A percentile compares a stretch with the other conserved stretches of the same genome.
phyloP scores from a whole-genome alignment of 2,113 vertebrate genomes.

The Sceloporus tristichus region DNA sequence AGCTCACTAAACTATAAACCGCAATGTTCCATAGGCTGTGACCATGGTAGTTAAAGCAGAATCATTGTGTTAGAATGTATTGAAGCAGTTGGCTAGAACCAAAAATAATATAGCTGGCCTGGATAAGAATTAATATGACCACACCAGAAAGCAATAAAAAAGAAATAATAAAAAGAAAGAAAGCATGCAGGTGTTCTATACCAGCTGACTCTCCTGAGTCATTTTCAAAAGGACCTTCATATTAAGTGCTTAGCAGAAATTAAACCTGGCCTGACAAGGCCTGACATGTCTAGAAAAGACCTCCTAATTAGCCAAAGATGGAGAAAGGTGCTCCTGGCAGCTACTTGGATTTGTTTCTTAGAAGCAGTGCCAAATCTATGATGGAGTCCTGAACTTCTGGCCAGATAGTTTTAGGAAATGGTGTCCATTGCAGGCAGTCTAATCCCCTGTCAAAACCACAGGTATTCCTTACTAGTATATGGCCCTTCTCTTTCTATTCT shows the following conservation, averaged over 20 bases:
- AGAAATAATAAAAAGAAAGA: too few relatives aligned
- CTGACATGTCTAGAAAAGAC: background rate
- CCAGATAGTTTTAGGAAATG: background rate
- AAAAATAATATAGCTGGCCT: too few relatives aligned
- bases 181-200: background rate
- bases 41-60: too few relatives aligned
- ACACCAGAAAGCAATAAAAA: background rate
- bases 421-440: background rate
- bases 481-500: background rate
- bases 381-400: background rate
- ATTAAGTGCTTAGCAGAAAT: background rate
- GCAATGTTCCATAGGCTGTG: too few relatives aligned
- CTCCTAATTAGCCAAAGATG: background rate
- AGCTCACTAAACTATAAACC: too few relatives aligned
- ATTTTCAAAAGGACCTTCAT: background rate
- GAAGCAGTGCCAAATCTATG: background rate
- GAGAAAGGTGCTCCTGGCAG: background rate
- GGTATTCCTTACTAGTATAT: background rate
- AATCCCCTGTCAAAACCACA: background rate
- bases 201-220: background rate
- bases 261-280: background rate
- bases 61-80: too few relatives aligned
- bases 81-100: too few relatives aligned
- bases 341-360: background rate
- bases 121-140: background rate